These are phyloP conservation scores for Acinonyx jubatus DNA, from an alignment of 2,113 vertebrate genomes.

Conservation along the genomic window DNA sequence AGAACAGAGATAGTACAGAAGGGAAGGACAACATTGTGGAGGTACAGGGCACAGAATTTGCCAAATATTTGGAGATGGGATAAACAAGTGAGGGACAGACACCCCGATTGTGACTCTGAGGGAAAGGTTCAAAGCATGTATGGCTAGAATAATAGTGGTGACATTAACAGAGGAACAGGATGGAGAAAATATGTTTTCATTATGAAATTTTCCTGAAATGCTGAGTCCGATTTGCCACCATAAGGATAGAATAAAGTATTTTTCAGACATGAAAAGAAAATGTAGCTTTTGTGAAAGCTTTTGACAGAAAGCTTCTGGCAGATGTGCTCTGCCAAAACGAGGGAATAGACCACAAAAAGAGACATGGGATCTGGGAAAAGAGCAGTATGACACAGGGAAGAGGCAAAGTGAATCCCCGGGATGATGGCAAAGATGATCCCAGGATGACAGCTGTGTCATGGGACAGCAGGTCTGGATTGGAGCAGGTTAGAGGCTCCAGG, in stretches of 20 bases:
- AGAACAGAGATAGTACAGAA: neutral
- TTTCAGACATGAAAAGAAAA: neutral
- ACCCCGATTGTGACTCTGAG: neutral
- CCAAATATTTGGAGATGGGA: neutral
- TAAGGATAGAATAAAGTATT: neutral
- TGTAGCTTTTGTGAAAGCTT: neutral
- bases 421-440: neutral
- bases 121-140: neutral
- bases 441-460: neutral
- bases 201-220: neutral
- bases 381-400: neutral
- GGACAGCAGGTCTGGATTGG: neutral
- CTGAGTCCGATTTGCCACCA: neutral
- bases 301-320: neutral
- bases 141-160: neutral
- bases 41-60: neutral
- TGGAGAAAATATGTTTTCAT: neutral
- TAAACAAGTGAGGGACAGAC: neutral
- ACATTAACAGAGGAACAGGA: neutral
- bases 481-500: neutral
- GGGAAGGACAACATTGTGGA: neutral
- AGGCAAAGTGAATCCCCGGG: neutral
- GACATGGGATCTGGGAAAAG: neutral
- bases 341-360: neutral
- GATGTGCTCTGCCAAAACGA: neutral